phyloP scores from a whole-genome alignment of 2,113 vertebrate species.

The Gnathonemus echidnorhynchus region DNA sequence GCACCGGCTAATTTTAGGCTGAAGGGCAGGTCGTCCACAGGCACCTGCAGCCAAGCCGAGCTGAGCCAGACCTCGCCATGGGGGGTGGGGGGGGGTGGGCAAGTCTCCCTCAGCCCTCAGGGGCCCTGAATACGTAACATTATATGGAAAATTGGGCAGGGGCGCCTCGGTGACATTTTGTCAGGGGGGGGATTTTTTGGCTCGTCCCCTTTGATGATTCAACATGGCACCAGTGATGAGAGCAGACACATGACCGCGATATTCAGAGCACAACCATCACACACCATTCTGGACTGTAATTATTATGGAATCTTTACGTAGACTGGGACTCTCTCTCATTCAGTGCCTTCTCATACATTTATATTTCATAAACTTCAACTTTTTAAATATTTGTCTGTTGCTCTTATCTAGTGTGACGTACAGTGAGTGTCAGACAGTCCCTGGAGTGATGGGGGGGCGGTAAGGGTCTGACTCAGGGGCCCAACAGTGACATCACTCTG shows the following conservation, averaged over 20 bases:
- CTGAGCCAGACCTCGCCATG: not conserved
- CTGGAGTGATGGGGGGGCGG: not conserved
- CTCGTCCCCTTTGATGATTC: not conserved
- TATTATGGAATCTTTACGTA: not conserved
- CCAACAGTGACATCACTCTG: not conserved
- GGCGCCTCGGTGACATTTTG: not conserved
- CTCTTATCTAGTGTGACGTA: not conserved
- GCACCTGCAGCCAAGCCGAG: not conserved
- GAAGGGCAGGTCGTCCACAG: not conserved
- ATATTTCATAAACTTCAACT: not conserved
- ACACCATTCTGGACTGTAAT: not conserved
- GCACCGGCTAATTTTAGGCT: conserved; percentile 20
- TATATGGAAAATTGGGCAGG: not conserved
- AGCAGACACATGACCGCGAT: not conserved
- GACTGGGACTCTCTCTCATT: not conserved
- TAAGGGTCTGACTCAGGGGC: not conserved
- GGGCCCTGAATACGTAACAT: not conserved
- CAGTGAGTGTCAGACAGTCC: not conserved
- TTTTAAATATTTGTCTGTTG: not conserved
- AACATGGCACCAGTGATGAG: not conserved
- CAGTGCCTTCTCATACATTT: not conserved
- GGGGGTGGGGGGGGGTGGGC: not conserved
- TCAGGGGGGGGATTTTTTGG: not conserved
- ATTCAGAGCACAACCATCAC: not conserved
- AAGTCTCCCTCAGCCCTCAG: not conserved